Evolutionary conservation across 2,113 vertebrate species (phyloP).

Genomic region (Columba livia): DNA sequence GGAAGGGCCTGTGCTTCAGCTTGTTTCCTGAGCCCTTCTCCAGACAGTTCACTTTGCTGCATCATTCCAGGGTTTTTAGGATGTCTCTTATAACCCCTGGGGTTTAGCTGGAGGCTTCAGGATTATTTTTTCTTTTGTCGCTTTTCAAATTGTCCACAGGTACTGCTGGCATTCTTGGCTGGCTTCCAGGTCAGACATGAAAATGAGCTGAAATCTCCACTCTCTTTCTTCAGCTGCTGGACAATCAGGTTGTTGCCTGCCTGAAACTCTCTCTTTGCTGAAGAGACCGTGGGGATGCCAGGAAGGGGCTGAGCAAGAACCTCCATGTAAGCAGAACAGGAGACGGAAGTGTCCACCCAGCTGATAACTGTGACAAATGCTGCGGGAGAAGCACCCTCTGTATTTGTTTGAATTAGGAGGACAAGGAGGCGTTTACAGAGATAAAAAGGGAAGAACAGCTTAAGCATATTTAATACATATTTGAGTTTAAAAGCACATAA

Average conservation of each 20-base stretch:
- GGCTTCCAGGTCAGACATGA: neutral
- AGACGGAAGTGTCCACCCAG: neutral
- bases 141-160: neutral
- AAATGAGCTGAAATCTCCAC: neutral
- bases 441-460: neutral
- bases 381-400: neutral
- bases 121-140: neutral
- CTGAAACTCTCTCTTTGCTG: neutral
- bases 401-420: neutral
- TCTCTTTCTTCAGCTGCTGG: neutral
- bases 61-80: neutral
- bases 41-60: neutral
- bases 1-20: neutral
- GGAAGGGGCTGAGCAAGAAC: neutral
- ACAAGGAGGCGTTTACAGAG: neutral
- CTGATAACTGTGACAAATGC: neutral
- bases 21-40: neutral
- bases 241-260: neutral
- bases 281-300: neutral
- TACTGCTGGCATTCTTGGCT: neutral
- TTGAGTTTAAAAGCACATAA: slow-evolving; percentile 7
- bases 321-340: neutral
- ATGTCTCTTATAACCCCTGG: neutral
- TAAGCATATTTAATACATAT: neutral
- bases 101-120: neutral